phyloP scores from a whole-genome alignment of 2,797 vertebrate genomes.

The Jordanella pulchra region DNA sequence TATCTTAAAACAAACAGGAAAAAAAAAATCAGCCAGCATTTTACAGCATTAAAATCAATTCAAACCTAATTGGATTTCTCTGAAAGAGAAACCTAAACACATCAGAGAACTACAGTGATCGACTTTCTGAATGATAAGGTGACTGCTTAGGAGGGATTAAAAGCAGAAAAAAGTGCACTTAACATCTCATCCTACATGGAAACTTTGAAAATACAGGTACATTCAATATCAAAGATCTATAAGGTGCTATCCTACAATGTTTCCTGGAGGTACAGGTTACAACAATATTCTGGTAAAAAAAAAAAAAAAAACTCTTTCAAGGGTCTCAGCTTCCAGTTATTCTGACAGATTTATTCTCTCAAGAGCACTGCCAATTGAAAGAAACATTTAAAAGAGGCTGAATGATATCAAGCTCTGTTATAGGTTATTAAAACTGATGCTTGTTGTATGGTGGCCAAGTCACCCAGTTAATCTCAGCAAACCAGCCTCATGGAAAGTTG shows the following conservation, averaged over 20 bases:
- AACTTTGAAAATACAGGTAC: slow-evolving; percentile 82
- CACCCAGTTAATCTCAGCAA: slow-evolving; percentile 24
- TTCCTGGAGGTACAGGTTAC: slow-evolving; percentile 60
- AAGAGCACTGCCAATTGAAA: slow-evolving; percentile 29
- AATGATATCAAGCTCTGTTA: slow-evolving; percentile 12
- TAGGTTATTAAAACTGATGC: slow-evolving; percentile 11
- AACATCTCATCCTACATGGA: slow-evolving; percentile 77
- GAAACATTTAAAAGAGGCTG: slow-evolving; percentile 27
- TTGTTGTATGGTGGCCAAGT: slow-evolving; percentile 17
- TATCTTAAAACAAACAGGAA: slow-evolving; percentile 20
- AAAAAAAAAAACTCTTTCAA: slow-evolving; percentile 42
- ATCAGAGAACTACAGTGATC: slow-evolving; percentile 63
- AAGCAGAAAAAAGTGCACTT: slow-evolving; percentile 85
- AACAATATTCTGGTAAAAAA: slow-evolving; percentile 59
- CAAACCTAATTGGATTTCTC: slow-evolving; percentile 39
- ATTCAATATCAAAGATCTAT: slow-evolving; percentile 85
- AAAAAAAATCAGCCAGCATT: slow-evolving; percentile 21
- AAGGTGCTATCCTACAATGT: slow-evolving; percentile 82
- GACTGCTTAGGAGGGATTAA: slow-evolving; percentile 34
- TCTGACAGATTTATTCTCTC: slow-evolving; percentile 19
- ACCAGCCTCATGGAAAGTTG: slow-evolving; percentile 19
- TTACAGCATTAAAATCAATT: slow-evolving; percentile 33
- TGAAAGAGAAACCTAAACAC: slow-evolving; percentile 39
- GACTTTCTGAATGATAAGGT: slow-evolving; percentile 56
- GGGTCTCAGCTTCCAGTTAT: slow-evolving; percentile 19